phyloP scores from a whole-genome alignment of 2,797 vertebrate species.

The Lacerta agilis region DNA sequence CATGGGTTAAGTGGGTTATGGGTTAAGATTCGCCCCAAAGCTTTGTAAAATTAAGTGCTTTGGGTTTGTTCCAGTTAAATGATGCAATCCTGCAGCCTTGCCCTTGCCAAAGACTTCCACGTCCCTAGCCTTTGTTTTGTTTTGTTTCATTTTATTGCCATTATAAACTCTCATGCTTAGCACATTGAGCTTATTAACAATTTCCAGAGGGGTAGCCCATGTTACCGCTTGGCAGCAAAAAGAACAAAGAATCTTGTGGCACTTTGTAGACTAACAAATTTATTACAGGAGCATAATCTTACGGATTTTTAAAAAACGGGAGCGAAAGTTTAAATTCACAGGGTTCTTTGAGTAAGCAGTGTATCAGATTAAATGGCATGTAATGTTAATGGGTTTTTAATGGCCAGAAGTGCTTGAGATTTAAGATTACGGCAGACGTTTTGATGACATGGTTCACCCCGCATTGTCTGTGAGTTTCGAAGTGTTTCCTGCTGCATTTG shows the following conservation, averaged over 20 bases:
- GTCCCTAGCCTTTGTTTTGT: neutral
- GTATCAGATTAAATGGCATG: neutral
- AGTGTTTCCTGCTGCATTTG: too few relatives aligned
- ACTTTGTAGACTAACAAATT: too few relatives aligned
- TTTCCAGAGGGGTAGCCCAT: too few relatives aligned
- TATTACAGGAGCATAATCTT: too few relatives aligned
- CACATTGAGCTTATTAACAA: neutral
- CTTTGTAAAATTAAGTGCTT: conserved; percentile 24
- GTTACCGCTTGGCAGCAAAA: too few relatives aligned
- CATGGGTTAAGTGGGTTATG: neutral
- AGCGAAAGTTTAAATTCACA: conserved; percentile 8
- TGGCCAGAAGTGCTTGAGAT: neutral
- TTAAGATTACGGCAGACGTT: neutral
- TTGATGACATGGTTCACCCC: neutral
- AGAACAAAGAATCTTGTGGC: too few relatives aligned
- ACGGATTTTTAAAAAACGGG: too few relatives aligned
- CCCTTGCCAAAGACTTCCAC: neutral
- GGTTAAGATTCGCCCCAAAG: neutral
- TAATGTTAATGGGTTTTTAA: neutral
- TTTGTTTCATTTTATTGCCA: neutral
- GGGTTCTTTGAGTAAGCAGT: neutral
- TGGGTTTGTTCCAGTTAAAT: neutral
- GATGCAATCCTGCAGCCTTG: neutral
- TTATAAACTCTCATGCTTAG: conserved; percentile 31
- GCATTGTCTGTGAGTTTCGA: neutral